Percentiles rank a stretch among this genome's conserved stretches.
Evolutionary conservation across 2,113 vertebrate genomes (phyloP).

Genomic region (Tragelaphus imberbis): DNA sequence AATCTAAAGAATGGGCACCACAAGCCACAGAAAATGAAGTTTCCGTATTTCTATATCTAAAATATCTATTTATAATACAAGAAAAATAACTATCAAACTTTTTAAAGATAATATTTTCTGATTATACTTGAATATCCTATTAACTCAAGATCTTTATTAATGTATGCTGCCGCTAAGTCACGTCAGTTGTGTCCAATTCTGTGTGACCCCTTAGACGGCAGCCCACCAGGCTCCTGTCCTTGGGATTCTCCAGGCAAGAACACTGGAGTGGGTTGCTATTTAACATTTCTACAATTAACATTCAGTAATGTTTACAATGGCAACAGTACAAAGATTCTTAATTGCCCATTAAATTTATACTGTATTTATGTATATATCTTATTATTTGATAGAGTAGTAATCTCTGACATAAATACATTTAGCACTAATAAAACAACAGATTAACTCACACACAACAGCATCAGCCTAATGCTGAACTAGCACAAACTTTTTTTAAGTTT

Average conservation of each 20-base stretch:
- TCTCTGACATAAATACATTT: background rate
- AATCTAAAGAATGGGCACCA: background rate
- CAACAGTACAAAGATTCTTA: background rate
- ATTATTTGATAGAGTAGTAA: background rate
- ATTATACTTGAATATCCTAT: background rate
- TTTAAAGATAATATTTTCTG: background rate
- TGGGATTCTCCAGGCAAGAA: too few relatives aligned
- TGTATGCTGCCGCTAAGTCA: background rate
- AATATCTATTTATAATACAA: background rate
- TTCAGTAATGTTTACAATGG: background rate
- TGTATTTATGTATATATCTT: background rate
- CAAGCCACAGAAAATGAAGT: background rate
- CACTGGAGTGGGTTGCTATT: too few relatives aligned
- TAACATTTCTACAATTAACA: background rate
- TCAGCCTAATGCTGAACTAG: background rate
- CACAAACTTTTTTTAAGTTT: background rate
- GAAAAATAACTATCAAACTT: background rate
- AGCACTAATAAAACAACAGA: background rate
- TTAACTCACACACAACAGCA: background rate
- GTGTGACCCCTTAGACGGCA: too few relatives aligned
- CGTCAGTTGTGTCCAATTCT: too few relatives aligned
- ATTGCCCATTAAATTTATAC: background rate
- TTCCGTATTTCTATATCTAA: background rate
- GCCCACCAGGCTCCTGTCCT: too few relatives aligned
- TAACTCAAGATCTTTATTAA: background rate